Percentiles rank a stretch among this genome's conserved stretches.
These are phyloP conservation scores for Furcula furcula DNA, from an alignment of 2,888 invertebrate species.

Conservation along the genomic window DNA sequence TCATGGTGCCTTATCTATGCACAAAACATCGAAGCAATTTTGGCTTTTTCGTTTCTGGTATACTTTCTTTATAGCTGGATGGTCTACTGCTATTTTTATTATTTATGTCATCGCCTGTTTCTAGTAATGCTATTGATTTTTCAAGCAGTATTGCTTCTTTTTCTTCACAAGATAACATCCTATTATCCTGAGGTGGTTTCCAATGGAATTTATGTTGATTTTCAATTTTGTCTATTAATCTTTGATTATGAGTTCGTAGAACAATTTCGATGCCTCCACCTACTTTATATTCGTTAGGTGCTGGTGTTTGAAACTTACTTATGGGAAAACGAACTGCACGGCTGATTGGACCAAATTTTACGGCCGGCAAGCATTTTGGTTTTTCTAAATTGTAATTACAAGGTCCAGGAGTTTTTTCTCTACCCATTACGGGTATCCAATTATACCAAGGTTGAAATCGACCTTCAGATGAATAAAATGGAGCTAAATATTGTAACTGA, in stretches of 20 bases:
- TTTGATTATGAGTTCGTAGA: slow-evolving; percentile 54
- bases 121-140: slow-evolving; percentile 49
- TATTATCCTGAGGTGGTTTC: slow-evolving; percentile 31
- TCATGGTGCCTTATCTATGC: slow-evolving; percentile 19
- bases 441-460: slow-evolving; percentile 62
- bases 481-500: slow-evolving; percentile 43
- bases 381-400: slow-evolving; percentile 47
- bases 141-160: slow-evolving; percentile 41
- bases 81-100: slow-evolving; percentile 5
- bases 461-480: slow-evolving; percentile 58
- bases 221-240: slow-evolving; percentile 46
- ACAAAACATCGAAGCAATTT: slow-evolving; percentile 42
- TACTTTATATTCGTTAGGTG: slow-evolving; percentile 55
- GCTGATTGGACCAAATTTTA: slow-evolving; percentile 49
- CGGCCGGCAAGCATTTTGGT: slow-evolving; percentile 48
- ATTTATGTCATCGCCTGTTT: slow-evolving; percentile 23
- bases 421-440: slow-evolving; percentile 50
- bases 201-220: slow-evolving; percentile 44
- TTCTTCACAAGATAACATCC: slow-evolving; percentile 37
- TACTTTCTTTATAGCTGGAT: neutral
- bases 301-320: slow-evolving; percentile 32
- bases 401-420: slow-evolving; percentile 53
- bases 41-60: slow-evolving; percentile 5
- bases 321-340: slow-evolving; percentile 47
- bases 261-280: slow-evolving; percentile 53